Percentiles rank a stretch among this genome's conserved stretches.
Conservation (phyloP, 2,888 invertebrate species). For the Prosapia bicincta region DNA sequence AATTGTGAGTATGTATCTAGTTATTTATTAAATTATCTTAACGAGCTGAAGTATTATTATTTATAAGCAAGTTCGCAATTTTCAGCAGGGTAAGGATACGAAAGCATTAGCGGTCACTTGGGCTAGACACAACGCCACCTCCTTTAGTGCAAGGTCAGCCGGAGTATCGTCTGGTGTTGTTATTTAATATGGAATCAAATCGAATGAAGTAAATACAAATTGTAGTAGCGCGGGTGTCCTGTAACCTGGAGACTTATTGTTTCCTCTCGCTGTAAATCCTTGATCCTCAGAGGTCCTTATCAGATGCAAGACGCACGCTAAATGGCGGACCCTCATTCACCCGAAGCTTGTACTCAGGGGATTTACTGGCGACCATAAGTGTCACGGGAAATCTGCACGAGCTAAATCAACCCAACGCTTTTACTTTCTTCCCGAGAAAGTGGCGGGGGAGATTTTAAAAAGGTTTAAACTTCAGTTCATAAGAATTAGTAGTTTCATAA, state of each 20-base stretch:
- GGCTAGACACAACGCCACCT: not conserved
- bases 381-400: not conserved
- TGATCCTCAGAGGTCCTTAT: not conserved
- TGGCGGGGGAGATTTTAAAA: not conserved
- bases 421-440: not conserved
- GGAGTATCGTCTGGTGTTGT: not conserved
- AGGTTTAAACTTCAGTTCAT: too few species aligned
- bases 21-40: too few species aligned
- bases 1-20: too few species aligned
- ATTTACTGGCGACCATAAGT: not conserved
- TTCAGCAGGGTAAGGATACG: too few species aligned
- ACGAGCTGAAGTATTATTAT: too few species aligned
- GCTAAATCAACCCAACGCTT: not conserved
- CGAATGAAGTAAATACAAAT: not conserved
- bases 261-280: not conserved
- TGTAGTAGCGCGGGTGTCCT: not conserved
- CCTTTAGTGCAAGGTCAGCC: not conserved
- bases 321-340: not conserved
- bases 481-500: too few species aligned
- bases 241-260: not conserved
- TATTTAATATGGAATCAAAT: slow-evolving; percentile 2
- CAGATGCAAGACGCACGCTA: not conserved
- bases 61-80: too few species aligned
- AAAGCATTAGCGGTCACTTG: not conserved
- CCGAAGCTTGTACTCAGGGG: not conserved